Percentiles rank a stretch among this genome's conserved stretches.
phyloP scores from a whole-genome alignment of 2,113 vertebrate species.

The Oncorhynchus mykiss region DNA sequence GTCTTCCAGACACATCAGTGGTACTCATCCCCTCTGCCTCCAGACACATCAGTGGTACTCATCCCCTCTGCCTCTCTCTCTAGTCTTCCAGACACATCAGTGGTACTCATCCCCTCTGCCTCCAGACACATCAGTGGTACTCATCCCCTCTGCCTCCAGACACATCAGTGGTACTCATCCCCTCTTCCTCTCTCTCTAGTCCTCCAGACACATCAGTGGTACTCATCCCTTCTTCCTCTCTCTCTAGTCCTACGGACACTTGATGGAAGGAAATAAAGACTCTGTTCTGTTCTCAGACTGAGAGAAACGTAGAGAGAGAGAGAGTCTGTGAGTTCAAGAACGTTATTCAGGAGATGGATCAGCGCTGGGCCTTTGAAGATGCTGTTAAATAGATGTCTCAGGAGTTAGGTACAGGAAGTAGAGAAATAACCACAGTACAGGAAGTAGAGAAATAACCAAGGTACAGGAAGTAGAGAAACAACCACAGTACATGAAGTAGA shows the following conservation, averaged over 20 bases:
- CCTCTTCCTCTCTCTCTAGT: not conserved
- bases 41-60: no score
- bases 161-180: not conserved
- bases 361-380: not conserved
- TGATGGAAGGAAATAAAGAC: conserved; percentile 6
- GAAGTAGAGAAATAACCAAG: no score
- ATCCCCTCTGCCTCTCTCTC: no score
- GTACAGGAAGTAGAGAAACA: no score
- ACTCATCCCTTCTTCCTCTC: not conserved
- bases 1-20: no score
- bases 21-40: no score
- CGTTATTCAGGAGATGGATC: not conserved
- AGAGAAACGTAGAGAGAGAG: no score
- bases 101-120: not conserved
- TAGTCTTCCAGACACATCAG: not conserved
- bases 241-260: not conserved
- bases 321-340: not conserved
- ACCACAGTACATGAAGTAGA: no score
- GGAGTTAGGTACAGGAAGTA: no score
- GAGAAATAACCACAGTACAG: no score
- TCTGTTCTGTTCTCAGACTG: not conserved
- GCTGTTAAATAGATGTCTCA: not conserved
- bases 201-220: not conserved
- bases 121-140: not conserved
- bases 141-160: not conserved